phyloP scores from a whole-genome alignment of 2,113 vertebrate species.

The Notechis scutatus region DNA sequence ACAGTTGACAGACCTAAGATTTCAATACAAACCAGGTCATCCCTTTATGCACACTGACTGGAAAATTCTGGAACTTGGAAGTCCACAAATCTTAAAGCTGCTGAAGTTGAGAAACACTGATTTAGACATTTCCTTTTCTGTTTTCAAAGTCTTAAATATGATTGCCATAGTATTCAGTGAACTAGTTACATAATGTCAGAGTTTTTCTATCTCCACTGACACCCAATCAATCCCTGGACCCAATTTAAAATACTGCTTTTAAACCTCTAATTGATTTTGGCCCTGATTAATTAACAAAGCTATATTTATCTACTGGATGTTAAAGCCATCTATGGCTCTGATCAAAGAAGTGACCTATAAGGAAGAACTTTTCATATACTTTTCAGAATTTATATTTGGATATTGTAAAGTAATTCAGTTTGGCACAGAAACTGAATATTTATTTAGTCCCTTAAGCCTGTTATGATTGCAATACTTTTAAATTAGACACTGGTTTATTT shows the following conservation, averaged over 20 bases:
- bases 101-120: neutral
- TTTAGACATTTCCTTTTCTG: neutral
- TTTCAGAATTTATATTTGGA: neutral
- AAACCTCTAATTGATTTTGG: neutral
- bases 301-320: neutral
- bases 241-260: neutral
- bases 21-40: neutral
- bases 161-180: neutral
- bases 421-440: neutral
- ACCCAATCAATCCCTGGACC: neutral
- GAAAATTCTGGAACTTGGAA: neutral
- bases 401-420: neutral
- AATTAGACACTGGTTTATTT: neutral
- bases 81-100: neutral
- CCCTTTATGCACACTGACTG: neutral
- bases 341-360: neutral
- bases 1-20: neutral
- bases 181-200: neutral
- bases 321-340: neutral
- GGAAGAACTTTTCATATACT: neutral
- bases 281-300: neutral
- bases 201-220: neutral
- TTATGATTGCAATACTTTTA: neutral
- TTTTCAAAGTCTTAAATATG: neutral
- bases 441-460: neutral